Evolutionary conservation across 2,797 vertebrate genomes (phyloP), one percentile per base, ranked within the genome.

Genomic region (Clangula hyemalis): DNA sequence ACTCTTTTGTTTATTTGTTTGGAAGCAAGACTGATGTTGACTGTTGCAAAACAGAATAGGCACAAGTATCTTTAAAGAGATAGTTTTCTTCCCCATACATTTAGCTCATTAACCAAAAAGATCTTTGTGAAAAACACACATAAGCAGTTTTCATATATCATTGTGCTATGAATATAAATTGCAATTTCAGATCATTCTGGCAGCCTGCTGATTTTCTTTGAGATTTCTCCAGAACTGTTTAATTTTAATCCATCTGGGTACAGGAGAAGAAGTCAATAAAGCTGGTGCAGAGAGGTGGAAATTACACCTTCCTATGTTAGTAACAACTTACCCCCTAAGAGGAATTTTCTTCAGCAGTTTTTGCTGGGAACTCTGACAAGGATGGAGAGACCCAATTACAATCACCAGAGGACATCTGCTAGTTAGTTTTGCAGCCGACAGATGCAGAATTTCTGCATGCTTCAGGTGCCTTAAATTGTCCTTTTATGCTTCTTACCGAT

Each of bases 121-220:
- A 56, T 53, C 51, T 93, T 84, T 65, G 30, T 73, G 70, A 80
- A 85, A 94, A 94, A 61, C 21, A 80, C n/a, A 53, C 10, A 68
- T 45, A 92, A 92, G 76, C 43, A 73, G 21, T 94, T 95, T 96
- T 95, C 28, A 62, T 10, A 6, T 92, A 60, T 80, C 69, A 62
- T 91, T 85, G 68, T 96, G 51, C 54, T 78, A 65, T 87, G 73
- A 90, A 78, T 93, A 83, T 87, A 93, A 94, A 94, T 78, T 92
- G 53, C 57, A 64, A 69, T 90, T 95, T 92, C 82, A 84, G 94
- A 84, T 91, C 41, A 69, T 96, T 94, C 69, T 83, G 66, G 60
- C 47, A 94, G 65, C 62, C 71, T 72, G 82, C 60, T 89, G 58
- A 61, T 81, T 84, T 95, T 92, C 73, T 90, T 64, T n/a, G 86